Conservation (phyloP, 2,113 vertebrate genomes). For the Shinisaurus crocodilurus region DNA sequence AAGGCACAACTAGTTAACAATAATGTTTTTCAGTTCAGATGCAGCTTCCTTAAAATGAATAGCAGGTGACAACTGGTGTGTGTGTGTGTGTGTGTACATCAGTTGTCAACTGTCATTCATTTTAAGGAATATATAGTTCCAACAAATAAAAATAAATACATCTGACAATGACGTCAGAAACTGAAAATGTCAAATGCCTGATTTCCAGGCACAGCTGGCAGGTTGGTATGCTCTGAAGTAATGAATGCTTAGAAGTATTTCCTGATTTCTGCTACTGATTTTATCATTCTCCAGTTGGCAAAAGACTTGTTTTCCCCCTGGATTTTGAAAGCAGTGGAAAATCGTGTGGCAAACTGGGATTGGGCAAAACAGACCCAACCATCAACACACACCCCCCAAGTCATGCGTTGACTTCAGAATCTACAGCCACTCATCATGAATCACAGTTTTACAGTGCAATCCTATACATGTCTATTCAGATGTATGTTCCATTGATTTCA, state of each 20-base stretch:
- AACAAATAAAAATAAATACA: not conserved
- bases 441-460: not conserved
- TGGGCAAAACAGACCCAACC: not conserved
- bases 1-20: too few relatives aligned
- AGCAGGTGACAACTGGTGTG: not conserved
- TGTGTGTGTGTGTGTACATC: not conserved
- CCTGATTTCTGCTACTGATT: slow-evolving; percentile 4
- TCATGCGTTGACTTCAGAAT: not conserved
- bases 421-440: not conserved
- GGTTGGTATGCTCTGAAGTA: not conserved
- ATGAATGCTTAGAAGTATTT: slow-evolving; percentile 4
- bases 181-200: not conserved
- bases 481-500: not conserved
- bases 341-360: not conserved
- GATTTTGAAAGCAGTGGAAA: slow-evolving; percentile 14
- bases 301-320: not conserved
- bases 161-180: not conserved
- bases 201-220: not conserved
- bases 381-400: not conserved
- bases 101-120: too few relatives aligned
- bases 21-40: too few relatives aligned
- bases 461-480: not conserved
- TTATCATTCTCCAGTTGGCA: not conserved
- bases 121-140: too few relatives aligned
- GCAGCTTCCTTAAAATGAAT: not conserved